Percentiles rank a stretch among this genome's conserved stretches.
Evolutionary conservation across 2,888 invertebrate genomes (phyloP).

Genomic region (Aphelenchoides bicaudatus): DNA sequence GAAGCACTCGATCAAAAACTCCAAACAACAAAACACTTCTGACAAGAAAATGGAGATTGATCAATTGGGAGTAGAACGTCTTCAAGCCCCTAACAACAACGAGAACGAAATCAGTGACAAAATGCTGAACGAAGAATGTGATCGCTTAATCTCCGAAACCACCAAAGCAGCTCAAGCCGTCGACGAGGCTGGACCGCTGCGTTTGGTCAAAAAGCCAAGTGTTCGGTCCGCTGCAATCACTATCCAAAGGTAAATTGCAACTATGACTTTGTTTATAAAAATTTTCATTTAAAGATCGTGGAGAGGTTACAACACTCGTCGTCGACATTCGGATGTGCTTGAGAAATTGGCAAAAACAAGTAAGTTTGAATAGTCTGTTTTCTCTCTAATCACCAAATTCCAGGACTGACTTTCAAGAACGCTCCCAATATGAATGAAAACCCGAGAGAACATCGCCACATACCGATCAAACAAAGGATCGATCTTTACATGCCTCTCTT

Average conservation of each 20-base stretch:
- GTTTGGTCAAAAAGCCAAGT: no score
- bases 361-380: no score
- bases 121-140: background rate
- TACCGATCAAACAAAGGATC: background rate
- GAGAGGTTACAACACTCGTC: slow-evolving; percentile 4
- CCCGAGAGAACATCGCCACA: slow-evolving; percentile 8
- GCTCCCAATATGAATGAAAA: background rate
- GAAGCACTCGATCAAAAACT: no score
- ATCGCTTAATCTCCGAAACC: slow-evolving; percentile 2
- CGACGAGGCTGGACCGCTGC: slow-evolving; percentile 1
- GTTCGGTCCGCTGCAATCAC: slow-evolving; percentile 4
- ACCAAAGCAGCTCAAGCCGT: background rate
- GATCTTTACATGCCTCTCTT: slow-evolving; percentile 1
- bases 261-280: background rate
- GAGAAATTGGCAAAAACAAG: background rate
- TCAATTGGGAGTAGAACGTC: background rate
- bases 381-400: no score
- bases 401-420: background rate
- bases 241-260: background rate
- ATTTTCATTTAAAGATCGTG: background rate
- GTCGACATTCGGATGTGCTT: background rate
- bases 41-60: no score
- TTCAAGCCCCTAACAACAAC: background rate
- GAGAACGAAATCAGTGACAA: background rate
- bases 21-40: no score